These are phyloP conservation scores for Atta cephalotes DNA, from an alignment of 1,140 invertebrate species.

Conservation along the genomic window DNA sequence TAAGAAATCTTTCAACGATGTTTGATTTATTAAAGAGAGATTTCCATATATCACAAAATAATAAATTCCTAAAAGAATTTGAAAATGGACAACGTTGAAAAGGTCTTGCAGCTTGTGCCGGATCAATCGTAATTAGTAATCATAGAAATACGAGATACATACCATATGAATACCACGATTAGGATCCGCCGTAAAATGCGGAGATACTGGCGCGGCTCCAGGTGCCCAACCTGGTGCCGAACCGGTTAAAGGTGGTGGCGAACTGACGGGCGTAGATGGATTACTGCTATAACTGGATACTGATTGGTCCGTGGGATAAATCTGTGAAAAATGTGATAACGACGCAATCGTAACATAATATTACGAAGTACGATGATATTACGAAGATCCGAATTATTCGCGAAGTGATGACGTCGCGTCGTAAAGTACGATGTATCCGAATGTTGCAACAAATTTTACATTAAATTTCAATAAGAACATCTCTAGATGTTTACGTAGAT, in stretches of 20 bases:
- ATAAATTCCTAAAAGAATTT: neutral
- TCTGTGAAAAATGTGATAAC: slow-evolving; percentile 86
- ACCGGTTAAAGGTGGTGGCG: slow-evolving; percentile 92
- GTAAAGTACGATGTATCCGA: neutral
- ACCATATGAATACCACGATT: slow-evolving; percentile 87
- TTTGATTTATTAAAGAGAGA: neutral
- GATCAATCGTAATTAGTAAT: slow-evolving; percentile 21
- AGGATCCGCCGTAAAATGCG: slow-evolving; percentile 86
- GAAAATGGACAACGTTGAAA: slow-evolving; percentile 2
- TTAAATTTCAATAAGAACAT: neutral
- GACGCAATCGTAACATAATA: neutral
- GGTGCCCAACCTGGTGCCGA: slow-evolving; percentile 87
- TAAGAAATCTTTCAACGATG: slow-evolving; percentile 20
- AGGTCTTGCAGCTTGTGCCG: neutral
- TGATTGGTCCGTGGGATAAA: slow-evolving; percentile 94
- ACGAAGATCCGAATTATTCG: neutral
- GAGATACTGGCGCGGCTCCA: slow-evolving; percentile 86
- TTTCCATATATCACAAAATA: neutral
- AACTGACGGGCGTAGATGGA: slow-evolving; percentile 95
- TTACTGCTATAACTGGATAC: slow-evolving; percentile 97
- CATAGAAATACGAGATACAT: slow-evolving; percentile 70
- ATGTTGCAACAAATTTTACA: neutral
- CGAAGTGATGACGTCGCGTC: neutral
- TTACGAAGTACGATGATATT: neutral
- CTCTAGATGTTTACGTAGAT: neutral